A percentile compares a stretch with the other conserved stretches of the same genome.
Evolutionary conservation across 2,797 vertebrate genomes (phyloP).

Genomic region (Poeciliopsis turneri): DNA sequence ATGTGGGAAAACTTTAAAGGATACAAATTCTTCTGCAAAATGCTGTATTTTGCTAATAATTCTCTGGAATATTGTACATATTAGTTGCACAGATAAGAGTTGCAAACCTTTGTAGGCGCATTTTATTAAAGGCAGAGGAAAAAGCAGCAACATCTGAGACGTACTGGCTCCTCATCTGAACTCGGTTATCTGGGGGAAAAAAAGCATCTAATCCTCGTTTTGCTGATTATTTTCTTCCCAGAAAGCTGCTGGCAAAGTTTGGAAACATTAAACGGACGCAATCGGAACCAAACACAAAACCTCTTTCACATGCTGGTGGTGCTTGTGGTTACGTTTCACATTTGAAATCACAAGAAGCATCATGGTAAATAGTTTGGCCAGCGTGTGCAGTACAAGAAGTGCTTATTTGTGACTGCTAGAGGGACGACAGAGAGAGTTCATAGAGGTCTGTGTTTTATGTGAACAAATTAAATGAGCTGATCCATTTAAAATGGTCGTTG

Average conservation of each 20-base stretch:
- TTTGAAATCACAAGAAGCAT: constrained; percentile 11
- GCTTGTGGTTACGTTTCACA: constrained; percentile 6
- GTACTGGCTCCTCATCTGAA: neutral
- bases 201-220: neutral
- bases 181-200: neutral
- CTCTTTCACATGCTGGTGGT: neutral
- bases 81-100: neutral
- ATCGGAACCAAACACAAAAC: constrained; percentile 1
- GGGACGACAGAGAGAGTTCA: constrained; percentile 1
- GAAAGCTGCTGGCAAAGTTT: neutral
- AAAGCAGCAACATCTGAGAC: neutral
- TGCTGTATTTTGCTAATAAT: neutral
- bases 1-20: neutral
- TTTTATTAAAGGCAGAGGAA: neutral
- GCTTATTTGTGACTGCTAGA: constrained; percentile 1
- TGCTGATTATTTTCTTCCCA: neutral
- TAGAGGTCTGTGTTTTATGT: constrained; percentile 28
- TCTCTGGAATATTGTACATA: neutral
- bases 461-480: constrained; percentile 31
- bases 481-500: constrained; percentile 43
- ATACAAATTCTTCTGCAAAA: neutral
- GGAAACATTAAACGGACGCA: neutral
- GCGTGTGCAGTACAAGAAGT: constrained; percentile 22
- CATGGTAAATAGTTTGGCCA: constrained; percentile 10
- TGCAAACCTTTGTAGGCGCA: neutral